Percentiles rank a stretch among this genome's conserved stretches.
Evolutionary conservation across 1,140 invertebrate genomes (phyloP).

Genomic region (Drosophila kohkoa): DNA sequence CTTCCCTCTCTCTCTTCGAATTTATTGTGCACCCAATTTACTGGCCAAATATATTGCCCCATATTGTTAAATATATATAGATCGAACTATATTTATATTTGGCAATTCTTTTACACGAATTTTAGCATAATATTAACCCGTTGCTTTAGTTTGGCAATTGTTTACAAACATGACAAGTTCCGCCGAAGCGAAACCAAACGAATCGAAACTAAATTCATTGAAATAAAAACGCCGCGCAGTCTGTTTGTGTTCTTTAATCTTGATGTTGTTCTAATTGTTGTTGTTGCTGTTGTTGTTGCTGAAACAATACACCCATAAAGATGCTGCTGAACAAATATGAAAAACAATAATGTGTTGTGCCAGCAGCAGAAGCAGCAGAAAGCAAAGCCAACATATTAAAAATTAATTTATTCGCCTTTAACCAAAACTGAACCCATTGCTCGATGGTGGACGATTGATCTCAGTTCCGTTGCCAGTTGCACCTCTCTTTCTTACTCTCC

Average conservation of each 20-base stretch:
- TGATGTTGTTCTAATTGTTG: constrained; percentile 30
- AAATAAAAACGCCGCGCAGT: constrained; percentile 69
- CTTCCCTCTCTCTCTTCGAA: constrained; percentile 33
- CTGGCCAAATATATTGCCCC: constrained; percentile 49
- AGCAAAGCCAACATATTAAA: constrained; percentile 65
- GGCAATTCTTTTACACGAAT: constrained; percentile 54
- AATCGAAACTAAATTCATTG: constrained; percentile 32
- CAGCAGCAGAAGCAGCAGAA: background rate
- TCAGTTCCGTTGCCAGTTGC: constrained; percentile 65
- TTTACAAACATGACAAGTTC: constrained; percentile 81
- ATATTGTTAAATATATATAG: constrained; percentile 22
- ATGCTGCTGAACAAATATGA: constrained; percentile 62
- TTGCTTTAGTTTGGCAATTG: constrained; percentile 41
- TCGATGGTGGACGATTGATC: constrained; percentile 64
- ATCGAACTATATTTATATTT: constrained; percentile 37
- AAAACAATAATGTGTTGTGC: constrained; percentile 46
- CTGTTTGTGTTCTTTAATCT: constrained; percentile 66
- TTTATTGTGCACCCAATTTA: constrained; percentile 68
- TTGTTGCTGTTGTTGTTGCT: constrained; percentile 64
- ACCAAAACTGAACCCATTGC: constrained; percentile 25
- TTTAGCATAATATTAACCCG: constrained; percentile 56
- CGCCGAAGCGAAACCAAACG: constrained; percentile 52
- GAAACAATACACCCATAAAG: constrained; percentile 81
- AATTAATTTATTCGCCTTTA: constrained; percentile 78
- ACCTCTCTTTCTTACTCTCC: background rate